Conservation (phyloP, 2,113 vertebrate species). For the Symphodus melops region DNA sequence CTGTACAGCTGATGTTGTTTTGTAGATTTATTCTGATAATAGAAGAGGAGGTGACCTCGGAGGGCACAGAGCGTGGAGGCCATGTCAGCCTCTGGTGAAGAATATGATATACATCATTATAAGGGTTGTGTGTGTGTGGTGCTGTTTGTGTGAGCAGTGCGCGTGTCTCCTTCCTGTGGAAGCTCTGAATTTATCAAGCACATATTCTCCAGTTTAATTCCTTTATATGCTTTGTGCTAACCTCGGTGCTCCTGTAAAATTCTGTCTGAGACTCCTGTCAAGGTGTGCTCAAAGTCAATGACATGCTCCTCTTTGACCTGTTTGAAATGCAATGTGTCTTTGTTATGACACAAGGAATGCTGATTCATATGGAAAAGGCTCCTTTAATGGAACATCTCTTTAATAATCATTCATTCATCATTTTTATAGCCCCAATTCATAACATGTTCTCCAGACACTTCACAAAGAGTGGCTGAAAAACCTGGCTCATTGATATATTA, state of each 20-base stretch:
- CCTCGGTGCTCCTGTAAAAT: not conserved
- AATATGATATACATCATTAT: constrained; percentile 11
- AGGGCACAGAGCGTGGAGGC: constrained; percentile 7
- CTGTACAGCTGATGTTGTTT: not conserved
- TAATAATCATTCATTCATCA: no score
- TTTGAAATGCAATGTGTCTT: no score
- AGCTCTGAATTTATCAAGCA: not conserved
- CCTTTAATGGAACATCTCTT: no score
- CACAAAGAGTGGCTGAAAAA: no score
- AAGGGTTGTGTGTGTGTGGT: not conserved
- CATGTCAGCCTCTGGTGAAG: not conserved
- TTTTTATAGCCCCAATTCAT: no score
- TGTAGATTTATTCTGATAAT: not conserved
- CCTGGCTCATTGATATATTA: no score
- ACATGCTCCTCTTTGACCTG: no score
- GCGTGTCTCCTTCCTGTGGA: not conserved
- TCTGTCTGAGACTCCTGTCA: no score
- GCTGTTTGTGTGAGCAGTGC: not conserved
- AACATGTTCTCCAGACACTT: no score
- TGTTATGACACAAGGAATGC: no score
- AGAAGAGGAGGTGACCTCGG: constrained; percentile 14
- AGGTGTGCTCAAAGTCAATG: no score
- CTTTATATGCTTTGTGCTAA: not conserved
- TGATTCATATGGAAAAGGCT: no score
- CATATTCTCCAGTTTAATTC: not conserved